phyloP scores from a whole-genome alignment of 1,140 invertebrate genomes.

The Oreohelix idahoensis region DNA sequence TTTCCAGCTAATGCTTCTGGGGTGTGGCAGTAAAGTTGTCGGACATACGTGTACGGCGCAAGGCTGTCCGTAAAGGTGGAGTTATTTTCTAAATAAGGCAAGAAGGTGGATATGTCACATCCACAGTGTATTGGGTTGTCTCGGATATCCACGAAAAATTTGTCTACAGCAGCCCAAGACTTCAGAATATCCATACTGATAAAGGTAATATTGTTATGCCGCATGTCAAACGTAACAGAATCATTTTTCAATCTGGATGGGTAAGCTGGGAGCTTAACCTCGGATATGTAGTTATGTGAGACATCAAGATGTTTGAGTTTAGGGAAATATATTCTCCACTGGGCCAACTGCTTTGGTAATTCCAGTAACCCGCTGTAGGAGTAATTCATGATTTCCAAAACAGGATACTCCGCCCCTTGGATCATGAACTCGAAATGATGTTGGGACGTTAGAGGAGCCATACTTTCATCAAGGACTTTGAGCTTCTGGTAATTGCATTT shows the following conservation, averaged over 20 bases:
- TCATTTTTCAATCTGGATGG: neutral
- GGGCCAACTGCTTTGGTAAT: conserved; percentile 22
- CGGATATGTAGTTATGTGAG: conserved; percentile 33
- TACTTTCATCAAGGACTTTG: conserved; percentile 34
- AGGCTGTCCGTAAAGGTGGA: neutral
- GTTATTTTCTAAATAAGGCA: conserved; percentile 10
- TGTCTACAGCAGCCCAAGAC: conserved; percentile 22
- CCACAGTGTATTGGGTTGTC: conserved; percentile 45
- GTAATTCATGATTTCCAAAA: conserved; percentile 39
- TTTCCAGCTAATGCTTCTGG: neutral
- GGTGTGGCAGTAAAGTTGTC: neutral
- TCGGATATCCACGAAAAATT: conserved; percentile 38
- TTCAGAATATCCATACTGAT: conserved; percentile 31
- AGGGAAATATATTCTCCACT: conserved; percentile 33
- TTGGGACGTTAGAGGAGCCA: neutral
- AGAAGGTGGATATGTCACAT: conserved; percentile 2
- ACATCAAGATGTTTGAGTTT: conserved; percentile 37
- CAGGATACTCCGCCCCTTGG: conserved; percentile 5
- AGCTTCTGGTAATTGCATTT: conserved; percentile 24
- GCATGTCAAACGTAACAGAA: conserved; percentile 11
- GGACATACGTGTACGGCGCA: conserved; percentile 23
- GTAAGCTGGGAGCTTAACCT: neutral
- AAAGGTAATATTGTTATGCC: conserved; percentile 41
- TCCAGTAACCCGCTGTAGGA: conserved; percentile 20
- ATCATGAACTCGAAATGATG: conserved; percentile 38